phyloP scores from a whole-genome alignment of 2,113 vertebrate genomes.

The Phrynosoma platyrhinos region DNA sequence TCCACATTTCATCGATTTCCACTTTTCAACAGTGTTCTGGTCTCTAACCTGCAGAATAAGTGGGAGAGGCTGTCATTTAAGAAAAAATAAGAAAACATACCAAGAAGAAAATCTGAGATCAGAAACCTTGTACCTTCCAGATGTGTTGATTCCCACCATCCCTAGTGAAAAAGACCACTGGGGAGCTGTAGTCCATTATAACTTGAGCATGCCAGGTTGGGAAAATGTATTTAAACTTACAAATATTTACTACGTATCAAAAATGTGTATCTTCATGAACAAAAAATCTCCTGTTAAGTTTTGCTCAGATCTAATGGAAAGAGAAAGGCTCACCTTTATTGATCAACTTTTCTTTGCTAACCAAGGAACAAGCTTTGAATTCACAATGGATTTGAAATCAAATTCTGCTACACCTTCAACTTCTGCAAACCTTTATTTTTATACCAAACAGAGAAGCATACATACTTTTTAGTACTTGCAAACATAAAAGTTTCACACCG shows the following conservation, averaged over 20 bases:
- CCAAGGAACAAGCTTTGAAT: background rate
- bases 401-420: background rate
- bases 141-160: no score
- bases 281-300: background rate
- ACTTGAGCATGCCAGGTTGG: no score
- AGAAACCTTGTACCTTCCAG: no score
- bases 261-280: background rate
- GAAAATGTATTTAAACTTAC: no score
- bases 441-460: background rate
- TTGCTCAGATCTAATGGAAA: background rate
- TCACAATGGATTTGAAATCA: background rate
- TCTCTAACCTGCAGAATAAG: no score
- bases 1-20: no score
- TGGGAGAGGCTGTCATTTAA: no score
- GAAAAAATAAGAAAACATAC: no score
- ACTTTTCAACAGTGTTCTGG: no score
- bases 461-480: background rate
- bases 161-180: no score
- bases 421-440: background rate
- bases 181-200: no score
- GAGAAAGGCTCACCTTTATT: background rate
- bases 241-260: background rate
- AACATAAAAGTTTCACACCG: background rate
- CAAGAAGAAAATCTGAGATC: no score
- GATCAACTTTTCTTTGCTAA: background rate